Conservation (phyloP, 2,888 invertebrate genomes). For the Nebria salina region DNA sequence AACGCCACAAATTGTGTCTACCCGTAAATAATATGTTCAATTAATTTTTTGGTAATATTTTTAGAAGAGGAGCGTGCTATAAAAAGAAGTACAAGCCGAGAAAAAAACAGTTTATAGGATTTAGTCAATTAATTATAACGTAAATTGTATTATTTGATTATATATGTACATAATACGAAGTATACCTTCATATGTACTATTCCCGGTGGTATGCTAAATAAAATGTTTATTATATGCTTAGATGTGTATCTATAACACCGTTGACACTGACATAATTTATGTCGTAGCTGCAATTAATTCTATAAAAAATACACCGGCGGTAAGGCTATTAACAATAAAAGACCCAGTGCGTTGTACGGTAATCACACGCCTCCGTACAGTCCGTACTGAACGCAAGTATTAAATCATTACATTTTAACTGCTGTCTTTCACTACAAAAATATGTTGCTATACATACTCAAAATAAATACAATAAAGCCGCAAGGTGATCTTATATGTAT, state of each 20-base stretch:
- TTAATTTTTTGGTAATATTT: too few relatives aligned
- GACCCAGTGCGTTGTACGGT: slow-evolving; percentile 12
- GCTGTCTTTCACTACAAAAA: slow-evolving; percentile 8
- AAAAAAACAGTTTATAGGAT: too few relatives aligned
- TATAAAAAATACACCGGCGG: slow-evolving; percentile 11
- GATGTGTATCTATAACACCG: slow-evolving; percentile 1
- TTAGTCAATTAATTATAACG: too few relatives aligned
- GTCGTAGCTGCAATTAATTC: slow-evolving; percentile 23
- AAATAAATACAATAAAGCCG: background rate
- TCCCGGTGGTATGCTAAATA: background rate
- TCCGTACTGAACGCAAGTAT: slow-evolving; percentile 21
- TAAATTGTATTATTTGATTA: too few relatives aligned
- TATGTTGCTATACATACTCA: background rate
- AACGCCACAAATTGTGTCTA: too few relatives aligned
- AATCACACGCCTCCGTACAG: slow-evolving; percentile 14
- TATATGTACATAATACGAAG: background rate
- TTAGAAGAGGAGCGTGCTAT: too few relatives aligned
- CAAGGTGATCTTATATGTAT: background rate
- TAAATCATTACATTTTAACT: slow-evolving; percentile 36
- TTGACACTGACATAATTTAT: slow-evolving; percentile 26
- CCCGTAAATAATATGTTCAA: too few relatives aligned
- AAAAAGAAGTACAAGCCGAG: too few relatives aligned
- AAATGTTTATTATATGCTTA: background rate
- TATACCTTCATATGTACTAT: background rate
- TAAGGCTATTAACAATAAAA: slow-evolving; percentile 21